A percentile compares a stretch with the other conserved stretches of the same genome.
phyloP scores from a whole-genome alignment of 1,140 invertebrate genomes.

The Sycobia sp. region DNA sequence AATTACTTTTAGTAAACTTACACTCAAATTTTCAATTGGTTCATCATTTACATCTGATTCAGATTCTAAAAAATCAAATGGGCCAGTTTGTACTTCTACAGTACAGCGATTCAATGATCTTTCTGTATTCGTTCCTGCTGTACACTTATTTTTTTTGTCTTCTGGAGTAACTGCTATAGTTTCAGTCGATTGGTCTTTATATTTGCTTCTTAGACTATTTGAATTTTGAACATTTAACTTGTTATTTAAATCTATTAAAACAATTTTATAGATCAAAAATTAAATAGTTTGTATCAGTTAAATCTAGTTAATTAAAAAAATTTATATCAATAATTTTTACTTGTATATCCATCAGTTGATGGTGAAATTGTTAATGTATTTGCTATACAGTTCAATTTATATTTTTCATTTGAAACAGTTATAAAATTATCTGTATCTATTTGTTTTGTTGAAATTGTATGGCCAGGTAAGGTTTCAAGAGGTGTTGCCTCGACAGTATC shows the following conservation, averaged over 20 bases:
- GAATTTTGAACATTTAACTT: constrained; percentile 1
- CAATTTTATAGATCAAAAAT: too few relatives aligned
- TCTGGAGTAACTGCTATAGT: not conserved
- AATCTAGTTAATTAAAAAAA: too few relatives aligned
- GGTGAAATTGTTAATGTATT: too few relatives aligned
- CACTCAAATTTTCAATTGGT: constrained; percentile 57
- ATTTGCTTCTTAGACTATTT: constrained; percentile 7
- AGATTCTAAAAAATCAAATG: constrained; percentile 45
- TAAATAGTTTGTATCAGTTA: too few relatives aligned
- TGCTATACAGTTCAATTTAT: not conserved
- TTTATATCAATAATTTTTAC: too few relatives aligned
- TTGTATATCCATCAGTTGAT: too few relatives aligned
- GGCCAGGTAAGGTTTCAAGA: constrained; percentile 54
- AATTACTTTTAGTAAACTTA: constrained; percentile 37
- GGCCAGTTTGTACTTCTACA: constrained; percentile 54
- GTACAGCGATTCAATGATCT: constrained; percentile 48
- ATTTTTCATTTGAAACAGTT: constrained; percentile 10
- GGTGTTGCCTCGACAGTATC: constrained; percentile 51
- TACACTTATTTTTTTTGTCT: constrained; percentile 41
- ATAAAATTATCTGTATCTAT: constrained; percentile 6
- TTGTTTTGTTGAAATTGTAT: constrained; percentile 32
- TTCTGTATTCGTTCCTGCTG: constrained; percentile 54
- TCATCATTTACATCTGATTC: constrained; percentile 48
- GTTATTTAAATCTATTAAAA: too few relatives aligned
- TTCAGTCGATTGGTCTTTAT: constrained; percentile 19